These are phyloP conservation scores for Poecilobothrus nobilitatus DNA, from an alignment of 2,888 invertebrate genomes.

Conservation along the genomic window DNA sequence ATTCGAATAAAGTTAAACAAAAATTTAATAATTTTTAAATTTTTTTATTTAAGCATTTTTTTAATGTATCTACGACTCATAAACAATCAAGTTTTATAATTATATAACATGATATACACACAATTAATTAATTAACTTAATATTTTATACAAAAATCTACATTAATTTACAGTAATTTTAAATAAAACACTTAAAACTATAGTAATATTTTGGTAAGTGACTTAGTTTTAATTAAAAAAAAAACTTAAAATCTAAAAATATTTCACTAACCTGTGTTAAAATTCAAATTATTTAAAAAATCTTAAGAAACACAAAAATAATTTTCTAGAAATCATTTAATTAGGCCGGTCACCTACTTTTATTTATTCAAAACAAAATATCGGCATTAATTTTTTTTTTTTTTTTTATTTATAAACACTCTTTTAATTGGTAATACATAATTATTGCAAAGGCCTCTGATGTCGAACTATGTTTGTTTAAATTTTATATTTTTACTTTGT, in stretches of 20 bases:
- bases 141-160: neutral
- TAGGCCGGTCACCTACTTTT: slow-evolving; percentile 4
- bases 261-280: neutral
- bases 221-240: neutral
- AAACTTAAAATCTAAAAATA: neutral
- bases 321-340: neutral
- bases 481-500: no score
- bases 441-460: no score
- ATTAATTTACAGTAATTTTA: neutral
- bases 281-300: neutral
- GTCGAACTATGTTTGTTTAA: no score
- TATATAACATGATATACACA: slow-evolving; percentile 1
- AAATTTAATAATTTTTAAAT: no score
- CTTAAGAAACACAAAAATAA: neutral
- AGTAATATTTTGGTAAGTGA: neutral
- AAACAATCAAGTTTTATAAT: neutral
- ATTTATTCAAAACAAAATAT: no score
- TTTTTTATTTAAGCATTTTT: neutral
- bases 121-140: neutral
- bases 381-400: no score
- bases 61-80: neutral
- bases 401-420: no score
- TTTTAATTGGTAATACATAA: no score
- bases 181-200: neutral
- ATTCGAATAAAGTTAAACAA: no score